Percentiles rank a stretch among this genome's conserved stretches.
Conservation (phyloP, 2,797 vertebrate species). For the Hyperoplus immaculatus region DNA sequence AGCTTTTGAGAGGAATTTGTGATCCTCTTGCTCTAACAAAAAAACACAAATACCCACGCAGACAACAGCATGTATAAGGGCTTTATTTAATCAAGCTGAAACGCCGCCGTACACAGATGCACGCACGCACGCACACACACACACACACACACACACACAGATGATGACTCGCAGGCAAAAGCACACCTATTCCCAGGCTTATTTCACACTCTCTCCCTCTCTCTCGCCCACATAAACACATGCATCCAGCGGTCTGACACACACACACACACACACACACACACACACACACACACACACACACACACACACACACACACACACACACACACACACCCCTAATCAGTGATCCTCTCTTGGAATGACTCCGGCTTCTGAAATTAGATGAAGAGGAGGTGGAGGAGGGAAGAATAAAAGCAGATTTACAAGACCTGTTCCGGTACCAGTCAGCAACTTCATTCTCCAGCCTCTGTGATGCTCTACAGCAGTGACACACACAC, state of each 20-base stretch:
- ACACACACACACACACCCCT: slow-evolving; percentile 36
- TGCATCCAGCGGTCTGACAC: slow-evolving; percentile 14
- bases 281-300: slow-evolving; percentile 34
- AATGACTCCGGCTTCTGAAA: slow-evolving; percentile 56
- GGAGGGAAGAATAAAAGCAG: slow-evolving; percentile 64
- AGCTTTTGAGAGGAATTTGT: slow-evolving; percentile 70
- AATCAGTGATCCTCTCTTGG: slow-evolving; percentile 65
- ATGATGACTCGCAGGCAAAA: slow-evolving; percentile 24
- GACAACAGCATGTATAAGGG: slow-evolving; percentile 53
- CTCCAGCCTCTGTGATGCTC: slow-evolving; percentile 50
- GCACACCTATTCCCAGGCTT: slow-evolving; percentile 26
- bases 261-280: slow-evolving; percentile 10
- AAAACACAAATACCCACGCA: slow-evolving; percentile 64
- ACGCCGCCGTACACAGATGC: not conserved
- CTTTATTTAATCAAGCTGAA: slow-evolving; percentile 46
- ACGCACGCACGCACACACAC: too few species aligned
- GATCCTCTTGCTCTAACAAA: slow-evolving; percentile 70
- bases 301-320: slow-evolving; percentile 26
- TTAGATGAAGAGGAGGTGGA: slow-evolving; percentile 68
- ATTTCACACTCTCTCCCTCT: not conserved
- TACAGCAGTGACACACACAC: slow-evolving; percentile 43
- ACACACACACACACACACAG: not conserved
- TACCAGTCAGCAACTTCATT: slow-evolving; percentile 73
- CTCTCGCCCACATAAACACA: slow-evolving; percentile 37
- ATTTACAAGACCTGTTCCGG: slow-evolving; percentile 68